Evolutionary conservation across 2,113 vertebrate species (phyloP), one percentile per base, ranked within the genome.

Genomic region (Menidia beryllina): DNA sequence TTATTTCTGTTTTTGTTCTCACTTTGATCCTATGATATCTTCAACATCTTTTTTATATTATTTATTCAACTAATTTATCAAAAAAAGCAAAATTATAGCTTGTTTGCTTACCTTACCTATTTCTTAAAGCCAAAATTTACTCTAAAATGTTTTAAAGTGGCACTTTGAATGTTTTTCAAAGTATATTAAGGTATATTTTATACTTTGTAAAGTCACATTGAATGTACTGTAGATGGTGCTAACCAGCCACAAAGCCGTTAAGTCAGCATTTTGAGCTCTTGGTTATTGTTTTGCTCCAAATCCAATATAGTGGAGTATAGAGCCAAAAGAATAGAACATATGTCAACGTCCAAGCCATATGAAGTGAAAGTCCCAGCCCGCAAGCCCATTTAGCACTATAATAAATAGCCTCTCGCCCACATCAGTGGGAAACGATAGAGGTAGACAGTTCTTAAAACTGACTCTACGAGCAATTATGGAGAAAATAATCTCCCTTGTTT

Each of bases 391-490:
- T 51, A 57, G 17, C 53, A 52, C 25, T 52, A 48, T 75, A 75
- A 86, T 41, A 69, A 60, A 68, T 56, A 69, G 60, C 41, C 56
- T 39, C 52, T 77, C 63, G 61, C 50, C 24, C 59, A 61, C 61
- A 77, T 77, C 72, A 60, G 57, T 69, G 41, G 15, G 52, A 69
- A 77, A 47, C 61, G 71, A 79, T 67, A 47, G 69, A 21, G 24
- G 38, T 60, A 62, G 58, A 69, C 59, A 74, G 39, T 80, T 79
- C 55, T 63, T 69, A 56, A 86, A 87, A 61, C 23, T 26, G 19
- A 76, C 75, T 81, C 76, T 86, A 83, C 43, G 49, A 77, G 77
- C 80, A 89, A 88, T 90, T 89, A 86, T 9, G 77, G 60, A 27
- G 66, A 80, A 77, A 82, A 86, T 78, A 80, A 82, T 83, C 74